Evolutionary conservation across 2,113 vertebrate species (phyloP), one percentile per base, ranked within the genome.

Genomic region (Callithrix jacchus): DNA sequence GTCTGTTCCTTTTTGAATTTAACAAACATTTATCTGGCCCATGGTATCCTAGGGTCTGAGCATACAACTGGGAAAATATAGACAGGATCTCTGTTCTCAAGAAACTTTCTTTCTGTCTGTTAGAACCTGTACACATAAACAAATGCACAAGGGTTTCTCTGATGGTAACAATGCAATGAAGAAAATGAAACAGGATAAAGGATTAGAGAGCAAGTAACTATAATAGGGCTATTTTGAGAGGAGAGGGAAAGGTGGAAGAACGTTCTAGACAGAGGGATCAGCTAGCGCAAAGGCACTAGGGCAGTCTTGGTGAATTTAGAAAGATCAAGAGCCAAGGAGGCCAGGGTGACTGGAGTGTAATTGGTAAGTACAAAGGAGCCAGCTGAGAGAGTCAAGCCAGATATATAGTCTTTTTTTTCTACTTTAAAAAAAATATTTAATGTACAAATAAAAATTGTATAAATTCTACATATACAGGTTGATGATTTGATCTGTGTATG

Each of bases 281-380:
- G 21, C 58, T 27, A 56, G 20, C 23, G 0, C 37, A 32, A 54
- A 40, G 23, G 8, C 20, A 32, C 40, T 6, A 5, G 21, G n/a
- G 20, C 30, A 61, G 7, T 40, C 70, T 80, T 52, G 40, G 10
- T 13, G 49, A 74, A 52, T 66, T n/a, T 56, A 16, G 25, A 23
- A 76, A 42, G 21, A 66, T 6, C 0, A 13, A 56, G 20, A 42
- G 30, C 25, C 11, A 23, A 66, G n/a, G 32, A 52, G 35, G 35
- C 3, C 1, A 16, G 9, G 8, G 6, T 4, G 14, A 1, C 35
- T 49, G 18, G 40, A 40, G 70, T 10, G 5, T 1, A 30, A 23
- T 4, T 30, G 89, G 23, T 25, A 49, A 23, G 18, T 42, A 4
- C 0, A 1, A 13, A 25, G 11, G 14, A 56, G 14, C 56, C 45